phyloP scores from a whole-genome alignment of 2,113 vertebrate genomes.

The Chaetodon auriga region DNA sequence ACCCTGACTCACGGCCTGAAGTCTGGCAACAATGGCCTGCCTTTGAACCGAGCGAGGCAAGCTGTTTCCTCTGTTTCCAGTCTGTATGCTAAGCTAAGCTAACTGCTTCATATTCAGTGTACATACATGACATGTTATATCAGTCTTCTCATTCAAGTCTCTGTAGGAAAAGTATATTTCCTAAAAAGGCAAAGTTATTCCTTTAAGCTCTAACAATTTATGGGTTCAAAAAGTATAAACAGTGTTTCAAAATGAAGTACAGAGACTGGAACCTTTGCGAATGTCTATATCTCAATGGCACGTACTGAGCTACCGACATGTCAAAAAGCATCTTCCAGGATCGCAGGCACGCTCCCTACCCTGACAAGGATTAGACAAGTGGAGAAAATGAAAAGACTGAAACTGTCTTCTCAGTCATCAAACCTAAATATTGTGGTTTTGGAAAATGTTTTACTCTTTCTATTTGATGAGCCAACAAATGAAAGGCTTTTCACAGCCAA shows the following conservation, averaged over 20 bases:
- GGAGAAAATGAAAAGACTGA: constrained; percentile 51
- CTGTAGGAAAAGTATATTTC: background rate
- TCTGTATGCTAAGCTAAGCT: background rate
- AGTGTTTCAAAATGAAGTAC: background rate
- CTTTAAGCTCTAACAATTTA: background rate
- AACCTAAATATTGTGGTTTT: constrained; percentile 61
- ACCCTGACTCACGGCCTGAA: no score
- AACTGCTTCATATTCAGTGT: no score
- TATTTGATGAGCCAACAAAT: constrained; percentile 63
- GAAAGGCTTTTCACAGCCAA: constrained; percentile 70
- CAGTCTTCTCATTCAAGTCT: background rate
- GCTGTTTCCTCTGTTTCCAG: no score
- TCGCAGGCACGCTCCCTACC: constrained; percentile 20
- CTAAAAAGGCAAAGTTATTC: background rate
- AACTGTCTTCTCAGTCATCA: constrained; percentile 53
- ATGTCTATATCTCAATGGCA: constrained; percentile 23
- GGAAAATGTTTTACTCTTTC: constrained; percentile 36
- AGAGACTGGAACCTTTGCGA: background rate
- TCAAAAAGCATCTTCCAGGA: constrained; percentile 45
- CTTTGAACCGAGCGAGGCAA: no score
- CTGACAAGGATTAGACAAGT: constrained; percentile 61
- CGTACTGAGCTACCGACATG: constrained; percentile 43
- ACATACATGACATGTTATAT: background rate
- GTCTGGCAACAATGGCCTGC: background rate
- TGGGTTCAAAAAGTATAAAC: background rate